Evolutionary conservation across 2,113 vertebrate species (phyloP), one percentile per base, ranked within the genome.

Genomic region (Macaca nemestrina): DNA sequence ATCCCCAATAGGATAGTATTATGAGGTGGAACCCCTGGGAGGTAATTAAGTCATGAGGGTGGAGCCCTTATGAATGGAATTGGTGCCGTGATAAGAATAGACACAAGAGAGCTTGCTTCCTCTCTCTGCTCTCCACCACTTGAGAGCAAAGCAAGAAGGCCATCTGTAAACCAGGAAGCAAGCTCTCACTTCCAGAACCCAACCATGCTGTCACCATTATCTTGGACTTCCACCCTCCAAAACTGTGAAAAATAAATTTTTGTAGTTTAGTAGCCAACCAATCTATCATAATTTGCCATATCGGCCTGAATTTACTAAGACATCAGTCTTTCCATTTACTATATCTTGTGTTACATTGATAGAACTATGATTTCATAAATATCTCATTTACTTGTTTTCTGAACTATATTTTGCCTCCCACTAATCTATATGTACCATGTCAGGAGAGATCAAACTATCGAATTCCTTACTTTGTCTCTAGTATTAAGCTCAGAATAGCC

Each of bases 371-470:
- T 83, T 92, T 45, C 23, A 14, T 43, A 82, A 48, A 50, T 79
- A 64, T 30, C 50, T 89, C n/a, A 73, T 81, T 83, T 82, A 75
- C 0, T 38, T n/a, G 8, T 90, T 81, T 72, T 78, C 45, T n/a
- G 45, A 43, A 43, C 61, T 85, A 25, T 55, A 55, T 73, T 89
- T 83, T n/a, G 9, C 40, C 79, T 72, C 23, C 10, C 32, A 48
- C 40, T 94, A 68, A 92, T 94, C 25, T 32, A 61, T 70, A 79
- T 50, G 22, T 35, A 38, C 27, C 79, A 13, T 40, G 12, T 40
- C 52, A 97, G 61, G 17, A 95, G 68, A 96, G 14, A 25, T 14
- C 8, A 95, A 88, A 93, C 52, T 90, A n/a, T n/a, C 43, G 55
- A 83, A 55, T 79, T 95, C 7, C 32, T 16, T 70, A 64, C 17